phyloP scores from a whole-genome alignment of 2,113 vertebrate species.

The Catagonus wagneri region DNA sequence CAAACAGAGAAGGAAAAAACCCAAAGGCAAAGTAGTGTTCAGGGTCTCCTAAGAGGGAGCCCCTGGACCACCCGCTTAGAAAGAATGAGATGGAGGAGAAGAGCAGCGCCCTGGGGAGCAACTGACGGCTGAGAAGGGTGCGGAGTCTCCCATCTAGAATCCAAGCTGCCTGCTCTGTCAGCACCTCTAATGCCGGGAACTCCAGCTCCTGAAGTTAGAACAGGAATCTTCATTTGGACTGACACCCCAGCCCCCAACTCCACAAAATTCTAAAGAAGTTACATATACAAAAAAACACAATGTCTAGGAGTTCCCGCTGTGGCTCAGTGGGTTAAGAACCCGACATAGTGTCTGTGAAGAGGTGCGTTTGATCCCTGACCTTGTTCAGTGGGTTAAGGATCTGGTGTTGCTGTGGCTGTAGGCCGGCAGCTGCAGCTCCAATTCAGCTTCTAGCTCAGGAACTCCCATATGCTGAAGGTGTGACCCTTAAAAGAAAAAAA shows the following conservation, averaged over 20 bases:
- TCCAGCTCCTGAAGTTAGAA: background rate
- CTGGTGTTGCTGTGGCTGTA: no score
- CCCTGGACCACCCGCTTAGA: background rate
- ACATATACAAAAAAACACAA: background rate
- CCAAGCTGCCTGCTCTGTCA: background rate
- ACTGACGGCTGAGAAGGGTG: background rate
- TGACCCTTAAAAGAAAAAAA: background rate
- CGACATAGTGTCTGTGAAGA: no score
- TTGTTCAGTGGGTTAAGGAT: no score
- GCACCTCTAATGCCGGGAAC: background rate
- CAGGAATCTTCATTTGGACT: background rate
- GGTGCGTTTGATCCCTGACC: no score
- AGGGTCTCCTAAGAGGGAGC: background rate
- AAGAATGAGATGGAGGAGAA: background rate
- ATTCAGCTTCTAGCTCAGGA: no score
- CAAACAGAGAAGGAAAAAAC: background rate
- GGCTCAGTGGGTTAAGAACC: no score
- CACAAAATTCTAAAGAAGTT: background rate
- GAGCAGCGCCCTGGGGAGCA: background rate
- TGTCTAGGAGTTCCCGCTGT: background rate
- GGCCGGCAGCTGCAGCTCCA: no score
- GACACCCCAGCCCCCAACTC: background rate
- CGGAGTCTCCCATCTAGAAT: background rate
- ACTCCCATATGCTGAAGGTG: no score
- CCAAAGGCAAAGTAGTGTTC: background rate